A percentile compares a stretch with the other conserved stretches of the same genome.
Conservation (phyloP, 2,888 invertebrate species). For the Leucozona laternaria region DNA sequence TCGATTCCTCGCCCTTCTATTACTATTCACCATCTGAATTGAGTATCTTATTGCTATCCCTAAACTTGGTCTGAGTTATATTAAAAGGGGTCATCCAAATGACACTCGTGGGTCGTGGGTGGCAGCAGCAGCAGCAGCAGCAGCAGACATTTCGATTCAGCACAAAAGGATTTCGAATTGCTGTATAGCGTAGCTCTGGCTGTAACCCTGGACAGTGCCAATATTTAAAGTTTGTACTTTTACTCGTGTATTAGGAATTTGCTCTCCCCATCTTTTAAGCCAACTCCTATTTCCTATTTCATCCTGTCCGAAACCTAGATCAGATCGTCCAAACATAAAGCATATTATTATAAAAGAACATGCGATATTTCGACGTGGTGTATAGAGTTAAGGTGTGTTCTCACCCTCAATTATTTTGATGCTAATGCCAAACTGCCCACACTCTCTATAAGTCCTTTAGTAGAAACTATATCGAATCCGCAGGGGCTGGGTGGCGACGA, state of each 20-base stretch:
- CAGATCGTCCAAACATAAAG: conserved; percentile 48
- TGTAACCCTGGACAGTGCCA: conserved; percentile 26
- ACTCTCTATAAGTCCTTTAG: background rate
- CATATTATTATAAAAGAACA: conserved; percentile 67
- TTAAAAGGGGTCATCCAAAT: conserved; percentile 70
- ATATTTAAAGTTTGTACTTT: conserved; percentile 60
- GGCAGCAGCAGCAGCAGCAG: too few species aligned
- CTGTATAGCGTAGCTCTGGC: too few species aligned
- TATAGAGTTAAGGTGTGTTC: conserved; percentile 56
- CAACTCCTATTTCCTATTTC: background rate
- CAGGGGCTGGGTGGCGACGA: background rate
- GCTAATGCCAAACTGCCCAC: conserved; percentile 51
- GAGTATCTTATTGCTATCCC: conserved; percentile 39
- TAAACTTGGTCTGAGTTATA: conserved; percentile 41
- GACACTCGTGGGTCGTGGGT: conserved; percentile 59
- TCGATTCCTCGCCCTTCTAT: conserved; percentile 65
- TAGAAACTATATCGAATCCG: conserved; percentile 53
- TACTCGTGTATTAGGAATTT: conserved; percentile 29
- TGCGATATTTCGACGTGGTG: conserved; percentile 50
- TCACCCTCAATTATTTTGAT: conserved; percentile 41
- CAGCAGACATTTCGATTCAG: conserved; percentile 53
- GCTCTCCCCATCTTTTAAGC: background rate
- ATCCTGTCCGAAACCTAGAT: background rate
- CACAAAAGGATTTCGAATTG: conserved; percentile 44
- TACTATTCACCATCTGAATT: conserved; percentile 17